These are phyloP conservation scores for Toxostoma redivivum DNA, from an alignment of 2,113 vertebrate species.

Conservation along the genomic window DNA sequence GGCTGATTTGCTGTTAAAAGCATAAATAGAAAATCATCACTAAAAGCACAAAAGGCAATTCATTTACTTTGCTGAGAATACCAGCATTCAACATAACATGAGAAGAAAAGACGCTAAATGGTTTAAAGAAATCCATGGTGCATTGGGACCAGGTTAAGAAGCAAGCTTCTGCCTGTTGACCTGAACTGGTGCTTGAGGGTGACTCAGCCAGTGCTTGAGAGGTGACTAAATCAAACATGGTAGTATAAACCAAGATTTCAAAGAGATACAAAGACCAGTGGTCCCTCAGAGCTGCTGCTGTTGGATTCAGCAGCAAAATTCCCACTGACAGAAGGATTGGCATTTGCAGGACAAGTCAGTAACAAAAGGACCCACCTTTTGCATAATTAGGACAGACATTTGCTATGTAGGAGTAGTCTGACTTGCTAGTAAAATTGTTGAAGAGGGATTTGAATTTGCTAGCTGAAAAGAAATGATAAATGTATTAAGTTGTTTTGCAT, in stretches of 20 bases:
- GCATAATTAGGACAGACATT: not conserved
- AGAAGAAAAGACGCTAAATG: not conserved
- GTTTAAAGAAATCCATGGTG: not conserved
- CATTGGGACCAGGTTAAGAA: not conserved
- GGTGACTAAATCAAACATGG: not conserved
- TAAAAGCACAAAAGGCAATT: not conserved
- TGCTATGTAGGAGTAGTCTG: not conserved
- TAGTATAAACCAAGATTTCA: not conserved
- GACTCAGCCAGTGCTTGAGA: not conserved
- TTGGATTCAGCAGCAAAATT: not conserved
- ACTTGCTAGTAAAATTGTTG: not conserved
- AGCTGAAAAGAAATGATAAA: conserved; percentile 46
- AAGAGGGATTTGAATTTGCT: conserved; percentile 21
- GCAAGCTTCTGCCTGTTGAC: not conserved
- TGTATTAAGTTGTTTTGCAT: conserved; percentile 52
- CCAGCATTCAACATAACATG: not conserved
- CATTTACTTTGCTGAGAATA: not conserved
- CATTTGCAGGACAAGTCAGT: not conserved
- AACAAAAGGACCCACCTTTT: not conserved
- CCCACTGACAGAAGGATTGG: not conserved
- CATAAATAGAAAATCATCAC: not conserved
- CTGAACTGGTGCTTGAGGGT: not conserved
- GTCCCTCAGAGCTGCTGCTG: not conserved
- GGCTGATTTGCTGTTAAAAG: not conserved
- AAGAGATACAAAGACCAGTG: not conserved